Percentiles rank a stretch among this genome's conserved stretches.
phyloP scores from a whole-genome alignment of 2,888 invertebrate species.

The Platynereis dumerilii region DNA sequence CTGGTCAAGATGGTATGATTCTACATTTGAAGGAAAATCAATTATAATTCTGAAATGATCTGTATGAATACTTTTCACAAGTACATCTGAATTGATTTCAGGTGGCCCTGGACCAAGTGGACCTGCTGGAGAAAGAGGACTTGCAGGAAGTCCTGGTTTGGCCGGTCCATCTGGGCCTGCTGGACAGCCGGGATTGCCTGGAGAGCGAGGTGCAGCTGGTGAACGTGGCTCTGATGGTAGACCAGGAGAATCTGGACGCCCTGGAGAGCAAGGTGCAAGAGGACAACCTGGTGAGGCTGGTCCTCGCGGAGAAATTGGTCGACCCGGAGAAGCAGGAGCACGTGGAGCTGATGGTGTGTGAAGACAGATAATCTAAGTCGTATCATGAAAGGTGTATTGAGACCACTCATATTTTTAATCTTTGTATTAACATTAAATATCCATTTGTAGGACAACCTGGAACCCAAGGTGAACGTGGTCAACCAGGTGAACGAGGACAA shows the following conservation, averaged over 20 bases:
- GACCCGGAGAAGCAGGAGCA: constrained; percentile 25
- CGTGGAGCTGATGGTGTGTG: constrained; percentile 30
- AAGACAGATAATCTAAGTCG: background rate
- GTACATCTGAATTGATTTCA: too few species aligned
- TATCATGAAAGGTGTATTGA: too few species aligned
- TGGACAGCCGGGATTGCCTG: constrained; percentile 16
- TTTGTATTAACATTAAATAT: background rate
- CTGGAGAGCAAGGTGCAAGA: constrained; percentile 24
- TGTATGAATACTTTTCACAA: too few species aligned
- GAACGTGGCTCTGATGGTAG: constrained; percentile 12
- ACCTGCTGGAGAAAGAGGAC: constrained; percentile 28
- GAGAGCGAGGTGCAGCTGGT: constrained; percentile 13
- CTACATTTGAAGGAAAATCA: too few species aligned
- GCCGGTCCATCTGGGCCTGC: constrained; percentile 22
- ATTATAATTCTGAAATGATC: too few species aligned
- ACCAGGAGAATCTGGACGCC: constrained; percentile 27
- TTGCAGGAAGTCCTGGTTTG: constrained; percentile 25
- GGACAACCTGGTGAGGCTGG: constrained; percentile 30
- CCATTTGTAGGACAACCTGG: constrained; percentile 13
- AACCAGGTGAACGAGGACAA: constrained; percentile 16
- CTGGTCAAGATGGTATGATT: constrained; percentile 24
- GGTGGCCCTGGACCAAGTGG: constrained; percentile 17
- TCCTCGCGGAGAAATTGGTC: constrained; percentile 30
- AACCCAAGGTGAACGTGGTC: constrained; percentile 17
- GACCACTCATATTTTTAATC: too few species aligned